A percentile compares a stretch with the other conserved stretches of the same genome.
These are phyloP conservation scores for Calliopsis andreniformis DNA, from an alignment of 1,140 invertebrate species.

Conservation along the genomic window DNA sequence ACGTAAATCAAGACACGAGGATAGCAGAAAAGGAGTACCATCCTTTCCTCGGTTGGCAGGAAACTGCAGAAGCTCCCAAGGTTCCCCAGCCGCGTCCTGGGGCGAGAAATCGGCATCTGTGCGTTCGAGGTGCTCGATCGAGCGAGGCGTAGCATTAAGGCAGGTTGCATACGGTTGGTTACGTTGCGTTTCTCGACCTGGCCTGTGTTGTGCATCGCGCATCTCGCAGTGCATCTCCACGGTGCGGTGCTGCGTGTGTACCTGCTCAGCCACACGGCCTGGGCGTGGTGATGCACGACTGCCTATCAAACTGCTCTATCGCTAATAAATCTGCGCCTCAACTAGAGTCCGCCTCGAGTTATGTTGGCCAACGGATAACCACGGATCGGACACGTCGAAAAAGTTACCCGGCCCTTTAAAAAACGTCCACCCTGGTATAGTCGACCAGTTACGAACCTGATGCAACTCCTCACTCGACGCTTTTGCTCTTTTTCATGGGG, in stretches of 20 bases:
- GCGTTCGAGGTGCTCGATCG: slow-evolving; percentile 46
- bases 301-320: slow-evolving; percentile 76
- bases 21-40: no score
- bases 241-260: slow-evolving; percentile 37
- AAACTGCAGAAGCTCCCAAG: slow-evolving; percentile 54
- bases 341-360: slow-evolving; percentile 77
- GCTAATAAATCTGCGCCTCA: slow-evolving; percentile 78
- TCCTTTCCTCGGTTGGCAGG: slow-evolving; percentile 20
- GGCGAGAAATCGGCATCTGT: slow-evolving; percentile 50
- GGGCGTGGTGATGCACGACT: slow-evolving; percentile 77
- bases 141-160: slow-evolving; percentile 54
- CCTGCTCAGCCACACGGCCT: slow-evolving; percentile 52
- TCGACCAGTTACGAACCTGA: no score
- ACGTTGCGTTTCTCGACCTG: slow-evolving; percentile 17
- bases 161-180: slow-evolving; percentile 5
- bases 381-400: slow-evolving; percentile 57
- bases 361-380: slow-evolving; percentile 57
- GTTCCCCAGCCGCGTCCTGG: slow-evolving; percentile 18
- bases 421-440: no score
- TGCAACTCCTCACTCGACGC: no score
- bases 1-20: no score
- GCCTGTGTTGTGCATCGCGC: slow-evolving; percentile 36
- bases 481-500: no score
- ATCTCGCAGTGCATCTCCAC: slow-evolving; percentile 17
- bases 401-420: slow-evolving; percentile 34